Percentiles rank a stretch among this genome's conserved stretches.
Evolutionary conservation across 2,797 vertebrate genomes (phyloP).

Genomic region (Phrynocephalus forsythii): DNA sequence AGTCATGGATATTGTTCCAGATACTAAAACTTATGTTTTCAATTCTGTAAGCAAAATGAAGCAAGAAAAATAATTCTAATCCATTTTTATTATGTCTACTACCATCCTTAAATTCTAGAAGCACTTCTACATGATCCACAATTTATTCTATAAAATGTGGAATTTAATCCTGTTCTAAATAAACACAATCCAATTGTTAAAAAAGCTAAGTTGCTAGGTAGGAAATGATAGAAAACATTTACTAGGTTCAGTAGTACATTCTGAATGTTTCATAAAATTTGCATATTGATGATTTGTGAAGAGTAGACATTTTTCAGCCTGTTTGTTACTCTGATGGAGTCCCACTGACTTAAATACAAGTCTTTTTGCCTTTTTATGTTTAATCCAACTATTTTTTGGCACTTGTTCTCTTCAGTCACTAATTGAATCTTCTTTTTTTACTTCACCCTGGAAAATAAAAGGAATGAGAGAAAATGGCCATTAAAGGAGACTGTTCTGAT

Average conservation of each 20-base stretch:
- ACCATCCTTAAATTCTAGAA: conserved; percentile 71
- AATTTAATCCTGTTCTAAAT: conserved; percentile 78
- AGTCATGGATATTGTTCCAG: conserved; percentile 65
- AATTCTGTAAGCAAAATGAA: conserved; percentile 69
- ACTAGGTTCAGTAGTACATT: conserved; percentile 70
- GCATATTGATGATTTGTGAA: conserved; percentile 70
- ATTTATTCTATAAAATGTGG: conserved; percentile 73
- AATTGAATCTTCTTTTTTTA: conserved; percentile 50
- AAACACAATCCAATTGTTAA: conserved; percentile 79
- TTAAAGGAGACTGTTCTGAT: conserved; percentile 33
- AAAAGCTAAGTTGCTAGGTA: conserved; percentile 72
- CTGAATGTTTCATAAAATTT: conserved; percentile 76
- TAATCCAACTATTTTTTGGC: conserved; percentile 68
- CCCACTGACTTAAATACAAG: conserved; percentile 68
- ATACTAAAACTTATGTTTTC: conserved; percentile 68
- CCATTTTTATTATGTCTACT: conserved; percentile 65
- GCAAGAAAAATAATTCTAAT: conserved; percentile 40
- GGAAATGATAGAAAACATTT: conserved; percentile 76
- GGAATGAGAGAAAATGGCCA: conserved; percentile 43
- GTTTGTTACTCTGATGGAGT: conserved; percentile 72
- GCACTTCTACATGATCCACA: conserved; percentile 75
- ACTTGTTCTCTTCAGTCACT: conserved; percentile 51
- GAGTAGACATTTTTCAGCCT: conserved; percentile 70
- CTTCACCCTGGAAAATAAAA: conserved; percentile 36
- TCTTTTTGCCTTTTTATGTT: conserved; percentile 69